Evolutionary conservation across 2,888 invertebrate genomes (phyloP), one percentile per base, ranked within the genome.

Genomic region (Cenopis cana): DNA sequence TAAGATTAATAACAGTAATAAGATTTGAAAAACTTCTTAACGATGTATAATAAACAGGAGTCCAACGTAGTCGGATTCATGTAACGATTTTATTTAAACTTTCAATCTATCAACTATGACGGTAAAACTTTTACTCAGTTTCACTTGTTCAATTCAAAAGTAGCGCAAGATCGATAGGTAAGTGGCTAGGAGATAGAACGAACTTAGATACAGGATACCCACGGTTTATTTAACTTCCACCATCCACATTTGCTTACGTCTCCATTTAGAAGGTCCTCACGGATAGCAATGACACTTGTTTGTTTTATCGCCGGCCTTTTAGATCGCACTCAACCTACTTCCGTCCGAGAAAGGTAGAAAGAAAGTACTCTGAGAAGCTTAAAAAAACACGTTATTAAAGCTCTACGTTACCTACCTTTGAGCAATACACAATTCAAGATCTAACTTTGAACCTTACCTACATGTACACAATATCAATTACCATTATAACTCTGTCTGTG

Each of bases 221-320:
- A 86, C 82, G 86, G 82, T 85, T 87, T 89, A 89, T 89, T 89
- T 83, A 88, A 88, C 87, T 89, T 86, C 79, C 80, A 80, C 83
- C 81, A 84, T 86, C 78, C 82, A 85, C 86, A 88, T 89, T 89
- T 88, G 87, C 89, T 88, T 88, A 84, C 87, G 84, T 85, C 81
- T 84, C 83, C 78, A 82, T 82, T 82, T 82, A 79, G 83, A 76
- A 82, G 82, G 79, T 83, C 80, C 81, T 82, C 78, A 77, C 79
- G 82, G 75, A 81, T 82, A 83, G 84, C 86, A 84, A 87, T 85
- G 85, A 83, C 83, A 86, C 84, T 88, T 86, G 85, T 86, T 86
- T 83, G 81, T 85, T 89, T 88, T 89, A 89, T 87, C 78, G 81
- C 73, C 79, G 80, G 85, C 85, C 85, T 86, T 87, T 84, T 82